Conservation (phyloP, 2,888 invertebrate species). For the Dyspetes luteomarginatus region DNA sequence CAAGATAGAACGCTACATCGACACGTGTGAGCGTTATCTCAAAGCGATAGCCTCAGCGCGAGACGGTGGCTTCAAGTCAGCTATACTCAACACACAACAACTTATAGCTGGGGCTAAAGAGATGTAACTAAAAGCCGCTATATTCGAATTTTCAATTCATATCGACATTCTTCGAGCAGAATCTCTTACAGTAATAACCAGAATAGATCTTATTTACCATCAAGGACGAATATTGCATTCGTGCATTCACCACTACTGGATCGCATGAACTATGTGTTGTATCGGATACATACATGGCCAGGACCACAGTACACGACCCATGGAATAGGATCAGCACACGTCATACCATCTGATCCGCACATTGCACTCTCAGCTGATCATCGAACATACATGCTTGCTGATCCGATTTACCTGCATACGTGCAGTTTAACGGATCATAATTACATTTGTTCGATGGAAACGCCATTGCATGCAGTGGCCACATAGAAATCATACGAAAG, state of each 20-base stretch:
- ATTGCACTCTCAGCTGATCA: conserved; percentile 1
- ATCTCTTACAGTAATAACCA: no score
- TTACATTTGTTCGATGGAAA: conserved; percentile 3
- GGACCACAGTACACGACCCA: background rate
- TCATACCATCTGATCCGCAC: background rate
- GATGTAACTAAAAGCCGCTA: background rate
- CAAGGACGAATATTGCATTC: background rate
- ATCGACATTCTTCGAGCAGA: no score
- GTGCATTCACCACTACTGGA: conserved; percentile 9
- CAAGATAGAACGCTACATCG: background rate
- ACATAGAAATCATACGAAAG: conserved; percentile 7
- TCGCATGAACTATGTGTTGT: background rate
- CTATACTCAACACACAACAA: background rate
- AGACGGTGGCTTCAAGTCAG: background rate
- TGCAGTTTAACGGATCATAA: background rate
- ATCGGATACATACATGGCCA: conserved; percentile 11
- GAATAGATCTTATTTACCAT: background rate
- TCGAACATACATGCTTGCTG: background rate
- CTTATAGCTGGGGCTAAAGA: background rate
- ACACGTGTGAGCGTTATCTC: background rate
- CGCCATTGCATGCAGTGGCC: background rate
- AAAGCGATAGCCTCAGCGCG: background rate
- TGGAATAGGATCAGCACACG: background rate
- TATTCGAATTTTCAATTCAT: no score
- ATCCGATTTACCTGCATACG: background rate